These are phyloP conservation scores for Phasianus colchicus DNA, from an alignment of 2,113 vertebrate species.

Conservation along the genomic window DNA sequence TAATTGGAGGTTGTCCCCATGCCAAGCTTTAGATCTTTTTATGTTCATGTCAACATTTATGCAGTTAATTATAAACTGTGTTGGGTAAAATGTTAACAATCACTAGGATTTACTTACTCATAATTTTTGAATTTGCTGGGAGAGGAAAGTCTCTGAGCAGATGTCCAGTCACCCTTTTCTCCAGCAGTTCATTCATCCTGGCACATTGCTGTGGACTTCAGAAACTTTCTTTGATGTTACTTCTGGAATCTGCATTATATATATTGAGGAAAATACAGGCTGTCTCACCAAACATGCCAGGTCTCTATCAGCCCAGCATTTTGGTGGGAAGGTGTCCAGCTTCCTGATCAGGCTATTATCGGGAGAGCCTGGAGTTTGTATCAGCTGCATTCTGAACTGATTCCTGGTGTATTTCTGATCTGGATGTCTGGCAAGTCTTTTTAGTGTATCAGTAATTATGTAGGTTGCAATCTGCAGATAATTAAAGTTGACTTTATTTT, in stretches of 20 bases:
- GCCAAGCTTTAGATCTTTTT: background rate
- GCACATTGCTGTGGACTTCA: background rate
- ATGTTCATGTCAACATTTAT: background rate
- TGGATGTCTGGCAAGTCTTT: background rate
- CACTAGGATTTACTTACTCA: background rate
- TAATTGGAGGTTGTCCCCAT: constrained; percentile 12
- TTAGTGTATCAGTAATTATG: background rate
- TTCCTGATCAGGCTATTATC: background rate
- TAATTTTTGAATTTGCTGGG: background rate
- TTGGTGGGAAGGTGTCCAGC: background rate
- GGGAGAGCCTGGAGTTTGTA: background rate
- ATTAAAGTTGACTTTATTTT: background rate
- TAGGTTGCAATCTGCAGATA: background rate
- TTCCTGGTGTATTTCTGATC: background rate
- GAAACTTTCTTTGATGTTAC: background rate
- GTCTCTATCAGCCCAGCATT: background rate
- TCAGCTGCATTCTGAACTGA: background rate
- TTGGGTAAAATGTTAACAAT: background rate
- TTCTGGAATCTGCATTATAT: background rate
- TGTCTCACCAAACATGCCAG: background rate
- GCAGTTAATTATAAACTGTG: background rate
- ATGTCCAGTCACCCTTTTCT: background rate
- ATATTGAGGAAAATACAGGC: background rate
- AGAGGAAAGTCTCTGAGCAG: background rate
- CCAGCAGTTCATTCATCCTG: background rate